phyloP scores from a whole-genome alignment of 2,888 invertebrate genomes.

The Argyresthia goedartella region DNA sequence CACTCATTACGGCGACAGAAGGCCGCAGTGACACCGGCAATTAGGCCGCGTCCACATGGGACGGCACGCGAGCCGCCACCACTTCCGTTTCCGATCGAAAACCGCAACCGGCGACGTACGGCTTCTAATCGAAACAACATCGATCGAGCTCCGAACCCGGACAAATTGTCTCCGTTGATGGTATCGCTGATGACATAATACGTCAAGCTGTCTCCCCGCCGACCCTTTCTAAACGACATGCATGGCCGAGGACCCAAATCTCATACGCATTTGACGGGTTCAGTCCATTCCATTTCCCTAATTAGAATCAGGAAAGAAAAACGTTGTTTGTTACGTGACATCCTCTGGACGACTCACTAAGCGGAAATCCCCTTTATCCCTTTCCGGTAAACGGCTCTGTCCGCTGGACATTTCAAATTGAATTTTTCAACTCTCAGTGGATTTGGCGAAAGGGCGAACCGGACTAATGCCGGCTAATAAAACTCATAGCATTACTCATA shows the following conservation, averaged over 20 bases:
- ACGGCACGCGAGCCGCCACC: conserved; percentile 40
- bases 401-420: too few relatives aligned
- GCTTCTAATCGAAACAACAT: conserved; percentile 23
- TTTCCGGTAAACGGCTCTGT: neutral
- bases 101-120: conserved; percentile 29
- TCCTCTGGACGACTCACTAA: too few relatives aligned
- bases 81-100: conserved; percentile 55
- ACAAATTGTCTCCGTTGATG: neutral
- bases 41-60: conserved; percentile 19
- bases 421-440: too few relatives aligned
- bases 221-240: too few relatives aligned
- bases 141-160: neutral
- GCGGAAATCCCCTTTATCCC: neutral
- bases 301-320: too few relatives aligned
- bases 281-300: too few relatives aligned
- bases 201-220: neutral
- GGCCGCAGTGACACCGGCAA: conserved; percentile 43
- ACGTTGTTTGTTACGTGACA: too few relatives aligned
- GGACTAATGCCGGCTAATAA: too few relatives aligned
- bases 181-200: neutral
- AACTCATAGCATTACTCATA: too few relatives aligned
- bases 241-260: too few relatives aligned
- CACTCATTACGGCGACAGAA: conserved; percentile 2
- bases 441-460: too few relatives aligned
- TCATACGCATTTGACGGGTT: too few relatives aligned